phyloP scores from a whole-genome alignment of 2,888 invertebrate genomes.

The Clostera curtula region DNA sequence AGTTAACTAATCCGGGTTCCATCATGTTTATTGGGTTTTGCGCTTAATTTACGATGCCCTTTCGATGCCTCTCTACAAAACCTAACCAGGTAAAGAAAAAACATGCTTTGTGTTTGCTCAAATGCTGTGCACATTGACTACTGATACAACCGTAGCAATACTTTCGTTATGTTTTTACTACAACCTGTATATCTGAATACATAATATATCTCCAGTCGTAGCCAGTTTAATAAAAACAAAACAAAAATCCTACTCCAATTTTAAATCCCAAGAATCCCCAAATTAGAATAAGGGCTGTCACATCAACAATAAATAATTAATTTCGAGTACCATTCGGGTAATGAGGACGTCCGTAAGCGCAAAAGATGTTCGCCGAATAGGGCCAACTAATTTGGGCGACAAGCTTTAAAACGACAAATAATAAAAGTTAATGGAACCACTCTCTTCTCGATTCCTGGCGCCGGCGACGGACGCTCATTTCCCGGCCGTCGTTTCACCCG shows the following conservation, averaged over 20 bases:
- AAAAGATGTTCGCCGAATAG: conserved; percentile 58
- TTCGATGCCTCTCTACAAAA: too few species aligned
- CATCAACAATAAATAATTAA: conserved; percentile 43
- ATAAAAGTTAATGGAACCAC: conserved; percentile 70
- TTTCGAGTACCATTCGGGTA: conserved; percentile 44
- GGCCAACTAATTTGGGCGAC: conserved; percentile 70
- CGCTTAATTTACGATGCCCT: too few species aligned
- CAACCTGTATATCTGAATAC: too few species aligned
- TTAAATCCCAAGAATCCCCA: conserved; percentile 7
- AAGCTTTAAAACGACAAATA: conserved; percentile 67
- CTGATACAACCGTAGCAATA: too few species aligned
- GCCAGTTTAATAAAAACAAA: background rate
- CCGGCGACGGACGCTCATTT: conserved; percentile 53
- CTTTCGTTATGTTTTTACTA: too few species aligned
- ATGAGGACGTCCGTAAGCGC: conserved; percentile 41
- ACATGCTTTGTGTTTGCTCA: too few species aligned
- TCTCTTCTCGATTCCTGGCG: conserved; percentile 67
- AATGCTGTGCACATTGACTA: too few species aligned
- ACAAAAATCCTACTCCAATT: conserved; percentile 1
- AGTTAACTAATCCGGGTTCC: too few species aligned
- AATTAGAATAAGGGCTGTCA: conserved; percentile 19
- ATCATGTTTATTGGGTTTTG: too few species aligned
- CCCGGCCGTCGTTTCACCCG: conserved; percentile 50
- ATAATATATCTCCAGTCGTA: background rate
- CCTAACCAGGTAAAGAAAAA: too few species aligned